Evolutionary conservation across 2,888 invertebrate species (phyloP).

Genomic region (Cephalotes varians): DNA sequence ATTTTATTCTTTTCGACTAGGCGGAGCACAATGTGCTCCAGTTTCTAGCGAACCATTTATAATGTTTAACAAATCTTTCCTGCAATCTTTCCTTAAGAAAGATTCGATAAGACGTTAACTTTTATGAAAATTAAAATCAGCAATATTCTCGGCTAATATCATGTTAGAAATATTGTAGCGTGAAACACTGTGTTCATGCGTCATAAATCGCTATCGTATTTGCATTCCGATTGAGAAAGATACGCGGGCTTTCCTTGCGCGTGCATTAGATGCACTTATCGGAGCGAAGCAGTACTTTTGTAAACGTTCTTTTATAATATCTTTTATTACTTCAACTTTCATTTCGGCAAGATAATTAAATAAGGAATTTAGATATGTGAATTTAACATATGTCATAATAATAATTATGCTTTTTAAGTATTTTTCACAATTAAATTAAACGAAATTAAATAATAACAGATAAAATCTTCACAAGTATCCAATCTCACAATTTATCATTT

Average conservation of each 20-base stretch:
- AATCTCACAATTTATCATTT: neutral
- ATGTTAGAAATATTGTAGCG: conserved; percentile 1
- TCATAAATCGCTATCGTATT: conserved; percentile 43
- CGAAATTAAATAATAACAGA: neutral
- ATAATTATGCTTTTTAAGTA: neutral
- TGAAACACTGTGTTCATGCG: conserved; percentile 25
- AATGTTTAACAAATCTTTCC: neutral
- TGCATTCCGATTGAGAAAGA: conserved; percentile 39
- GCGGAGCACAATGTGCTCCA: neutral
- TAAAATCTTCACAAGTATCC: neutral
- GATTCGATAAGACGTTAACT: neutral
- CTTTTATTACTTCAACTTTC: neutral
- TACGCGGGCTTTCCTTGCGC: conserved; percentile 11
- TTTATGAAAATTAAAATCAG: conserved; percentile 12
- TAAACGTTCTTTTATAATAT: neutral
- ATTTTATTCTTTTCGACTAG: conserved; percentile 4
- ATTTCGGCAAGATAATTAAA: neutral
- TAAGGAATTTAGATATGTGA: neutral
- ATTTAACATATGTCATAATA: neutral
- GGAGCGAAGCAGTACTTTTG: neutral
- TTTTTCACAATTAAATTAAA: too few species aligned
- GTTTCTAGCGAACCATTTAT: conserved; percentile 9
- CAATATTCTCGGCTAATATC: neutral
- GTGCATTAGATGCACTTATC: conserved; percentile 12
- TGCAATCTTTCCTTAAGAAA: neutral